Percentiles rank a stretch among this genome's conserved stretches.
Evolutionary conservation across 2,888 invertebrate species (phyloP).

Genomic region (Drosophila buzzatii): DNA sequence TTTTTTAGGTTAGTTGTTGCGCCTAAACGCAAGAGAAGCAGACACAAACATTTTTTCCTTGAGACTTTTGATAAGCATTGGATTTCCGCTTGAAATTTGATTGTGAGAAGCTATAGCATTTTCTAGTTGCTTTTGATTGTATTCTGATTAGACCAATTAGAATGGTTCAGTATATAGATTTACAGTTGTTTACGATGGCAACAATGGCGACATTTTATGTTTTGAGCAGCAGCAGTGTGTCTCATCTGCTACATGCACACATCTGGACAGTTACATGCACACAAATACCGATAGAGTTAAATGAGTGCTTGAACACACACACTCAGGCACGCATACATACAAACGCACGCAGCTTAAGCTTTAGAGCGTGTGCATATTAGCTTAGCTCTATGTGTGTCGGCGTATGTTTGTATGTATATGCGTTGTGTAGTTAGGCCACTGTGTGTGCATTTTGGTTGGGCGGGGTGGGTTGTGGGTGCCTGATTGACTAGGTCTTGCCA

Average conservation of each 20-base stretch:
- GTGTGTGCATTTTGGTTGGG: slow-evolving; percentile 39
- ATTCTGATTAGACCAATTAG: slow-evolving; percentile 49
- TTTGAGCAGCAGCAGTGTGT: slow-evolving; percentile 9
- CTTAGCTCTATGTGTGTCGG: slow-evolving; percentile 36
- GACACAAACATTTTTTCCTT: slow-evolving; percentile 20
- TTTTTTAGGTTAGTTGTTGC: slow-evolving; percentile 63
- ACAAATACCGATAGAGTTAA: slow-evolving; percentile 23
- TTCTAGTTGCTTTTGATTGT: slow-evolving; percentile 19
- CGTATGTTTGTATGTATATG: slow-evolving; percentile 10
- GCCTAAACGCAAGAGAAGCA: slow-evolving; percentile 25
- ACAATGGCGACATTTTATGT: slow-evolving; percentile 16
- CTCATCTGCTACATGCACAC: slow-evolving; percentile 33
- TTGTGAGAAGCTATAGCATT: neutral
- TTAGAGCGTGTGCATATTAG: slow-evolving; percentile 48
- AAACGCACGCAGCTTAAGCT: slow-evolving; percentile 42
- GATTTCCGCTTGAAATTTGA: slow-evolving; percentile 3
- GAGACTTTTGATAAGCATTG: neutral
- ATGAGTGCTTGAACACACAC: slow-evolving; percentile 29
- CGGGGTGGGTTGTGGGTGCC: slow-evolving; percentile 45
- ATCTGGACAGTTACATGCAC: slow-evolving; percentile 45
- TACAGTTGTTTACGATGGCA: slow-evolving; percentile 11
- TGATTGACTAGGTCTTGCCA: slow-evolving; percentile 75
- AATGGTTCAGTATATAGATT: slow-evolving; percentile 7
- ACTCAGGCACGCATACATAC: neutral
- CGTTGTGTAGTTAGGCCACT: slow-evolving; percentile 17